These are phyloP conservation scores for Turnix velox DNA, from an alignment of 2,113 vertebrate species.

Conservation along the genomic window DNA sequence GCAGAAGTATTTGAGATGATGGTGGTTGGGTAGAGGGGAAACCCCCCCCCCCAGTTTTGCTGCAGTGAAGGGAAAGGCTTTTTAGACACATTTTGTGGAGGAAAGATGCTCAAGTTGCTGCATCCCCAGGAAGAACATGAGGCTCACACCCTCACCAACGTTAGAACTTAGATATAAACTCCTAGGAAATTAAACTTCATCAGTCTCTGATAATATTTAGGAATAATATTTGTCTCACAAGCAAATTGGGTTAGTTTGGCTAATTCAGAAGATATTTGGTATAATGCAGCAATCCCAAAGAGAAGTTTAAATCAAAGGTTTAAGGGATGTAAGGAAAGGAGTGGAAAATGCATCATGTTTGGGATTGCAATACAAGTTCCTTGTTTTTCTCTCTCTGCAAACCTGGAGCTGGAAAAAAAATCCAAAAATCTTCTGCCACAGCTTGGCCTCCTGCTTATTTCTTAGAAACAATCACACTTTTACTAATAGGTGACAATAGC, in stretches of 20 bases:
- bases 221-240: background rate
- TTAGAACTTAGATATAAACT: background rate
- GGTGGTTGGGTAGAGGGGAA: background rate
- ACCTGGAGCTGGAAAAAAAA: background rate
- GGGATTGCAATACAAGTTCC: background rate
- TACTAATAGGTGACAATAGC: background rate
- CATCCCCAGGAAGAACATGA: background rate
- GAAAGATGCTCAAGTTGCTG: background rate
- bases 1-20: background rate
- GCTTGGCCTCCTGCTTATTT: background rate
- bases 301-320: background rate
- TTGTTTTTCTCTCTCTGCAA: background rate
- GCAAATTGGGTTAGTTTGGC: background rate
- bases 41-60: background rate
- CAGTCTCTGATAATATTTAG: background rate
- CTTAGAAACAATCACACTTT: background rate
- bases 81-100: background rate
- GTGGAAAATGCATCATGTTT: background rate
- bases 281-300: background rate
- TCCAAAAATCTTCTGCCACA: background rate
- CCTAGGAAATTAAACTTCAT: background rate
- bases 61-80: background rate
- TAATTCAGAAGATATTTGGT: background rate
- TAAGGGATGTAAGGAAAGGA: background rate
- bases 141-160: background rate